Base-by-base conservation (phyloP, 2,113 vertebrate genomes). In the Indicator maculatus region DNA sequence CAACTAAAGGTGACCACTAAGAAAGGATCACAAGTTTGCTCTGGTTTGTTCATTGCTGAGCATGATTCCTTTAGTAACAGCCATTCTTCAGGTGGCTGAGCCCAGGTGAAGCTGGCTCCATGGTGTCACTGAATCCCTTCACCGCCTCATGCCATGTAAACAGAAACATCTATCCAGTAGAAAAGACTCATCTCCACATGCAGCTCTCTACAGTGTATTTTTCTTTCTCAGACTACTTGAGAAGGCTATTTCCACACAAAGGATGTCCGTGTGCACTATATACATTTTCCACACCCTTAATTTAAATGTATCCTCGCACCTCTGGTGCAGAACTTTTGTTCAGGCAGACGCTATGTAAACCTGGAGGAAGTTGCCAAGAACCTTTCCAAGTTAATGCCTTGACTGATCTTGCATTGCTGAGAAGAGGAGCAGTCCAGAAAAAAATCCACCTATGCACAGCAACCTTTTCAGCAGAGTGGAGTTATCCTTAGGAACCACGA, bases 401-500 rank as follows among this genome's bases (percentile, higher is more conserved):
- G 94, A 92, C 91, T 96, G 96, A 41, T 98, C 96, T 93, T 98
- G 97, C 95, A 97, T 24, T 53, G 97, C 95, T 31, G 98, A 98
- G 93, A 98, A 93, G 89, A 98, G 64, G 55, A 99, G 97, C 50
- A 99, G 96, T 69, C 97, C 96, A 83, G 98, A 97, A 87, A 98
- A 98, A 96, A 99, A 97, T 41, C 97, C 94, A 90, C 96, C 98
- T 81, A 97, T 27, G 52, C 97, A 98, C 4, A 98, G 97, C 90
- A 99, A 93, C 80, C 99, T 98, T 97, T 98, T 99, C 74, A 99
- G 95, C 85, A 99, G 98, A 79, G 98, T 95, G 8, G 98, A 93
- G 79, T 93, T 98, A 95, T 99, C 99, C 97, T 99, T 99, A 93
- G 99, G 99, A 96, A 99, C 98, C 94, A 98, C 96, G 76, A 99